Evolutionary conservation across 2,888 invertebrate genomes (phyloP).

Genomic region (Hydroisotoma schaefferi): DNA sequence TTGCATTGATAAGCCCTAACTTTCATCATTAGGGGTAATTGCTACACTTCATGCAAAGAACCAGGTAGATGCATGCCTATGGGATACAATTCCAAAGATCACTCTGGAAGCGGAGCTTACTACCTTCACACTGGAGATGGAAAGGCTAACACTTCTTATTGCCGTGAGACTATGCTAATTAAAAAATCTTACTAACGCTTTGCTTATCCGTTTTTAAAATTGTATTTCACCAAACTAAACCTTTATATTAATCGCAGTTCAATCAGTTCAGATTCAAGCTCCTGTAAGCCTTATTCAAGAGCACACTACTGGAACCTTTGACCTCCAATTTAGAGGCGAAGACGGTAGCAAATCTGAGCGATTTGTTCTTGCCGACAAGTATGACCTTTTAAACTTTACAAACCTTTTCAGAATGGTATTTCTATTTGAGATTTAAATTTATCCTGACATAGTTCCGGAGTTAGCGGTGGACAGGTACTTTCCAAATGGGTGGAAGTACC

Average conservation of each 20-base stretch:
- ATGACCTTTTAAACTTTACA: not conserved
- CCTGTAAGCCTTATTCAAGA: slow-evolving; percentile 30
- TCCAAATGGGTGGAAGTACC: slow-evolving; percentile 42
- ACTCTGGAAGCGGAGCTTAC: slow-evolving; percentile 29
- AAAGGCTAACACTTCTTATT: slow-evolving; percentile 30
- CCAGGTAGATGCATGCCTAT: slow-evolving; percentile 35
- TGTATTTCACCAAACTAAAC: not conserved
- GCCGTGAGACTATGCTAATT: slow-evolving; percentile 31
- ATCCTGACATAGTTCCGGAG: slow-evolving; percentile 24
- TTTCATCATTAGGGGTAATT: slow-evolving; percentile 33
- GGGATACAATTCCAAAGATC: slow-evolving; percentile 33
- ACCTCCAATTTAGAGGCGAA: slow-evolving; percentile 23
- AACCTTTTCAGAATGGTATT: not conserved
- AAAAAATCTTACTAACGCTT: too few species aligned
- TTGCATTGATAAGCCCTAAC: not conserved
- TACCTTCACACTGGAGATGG: slow-evolving; percentile 41
- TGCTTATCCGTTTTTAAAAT: not conserved
- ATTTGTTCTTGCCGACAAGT: slow-evolving; percentile 30
- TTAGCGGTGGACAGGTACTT: slow-evolving; percentile 32
- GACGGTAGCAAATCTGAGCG: slow-evolving; percentile 33
- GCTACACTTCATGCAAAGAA: slow-evolving; percentile 33
- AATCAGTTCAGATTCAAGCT: slow-evolving; percentile 36
- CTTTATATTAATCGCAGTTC: slow-evolving; percentile 25
- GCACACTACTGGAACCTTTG: slow-evolving; percentile 34
- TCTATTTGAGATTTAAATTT: not conserved